phyloP scores from a whole-genome alignment of 2,113 vertebrate genomes.

The Cathartes aura region DNA sequence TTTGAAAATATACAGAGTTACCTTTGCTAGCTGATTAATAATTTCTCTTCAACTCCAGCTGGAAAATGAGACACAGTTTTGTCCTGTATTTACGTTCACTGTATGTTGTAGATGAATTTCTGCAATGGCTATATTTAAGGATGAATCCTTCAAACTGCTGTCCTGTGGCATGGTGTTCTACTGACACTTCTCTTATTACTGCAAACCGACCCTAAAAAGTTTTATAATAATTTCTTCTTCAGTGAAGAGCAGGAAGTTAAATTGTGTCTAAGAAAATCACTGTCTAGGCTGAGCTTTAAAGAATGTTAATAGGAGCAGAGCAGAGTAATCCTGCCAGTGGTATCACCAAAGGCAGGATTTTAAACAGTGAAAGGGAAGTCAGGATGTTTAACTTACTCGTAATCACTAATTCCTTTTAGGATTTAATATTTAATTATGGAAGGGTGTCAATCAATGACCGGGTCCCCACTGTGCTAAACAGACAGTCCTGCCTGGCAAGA shows the following conservation, averaged over 20 bases:
- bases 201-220: neutral
- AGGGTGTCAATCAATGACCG: accelerated
- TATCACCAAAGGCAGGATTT: neutral
- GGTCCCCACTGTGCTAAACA: neutral
- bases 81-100: neutral
- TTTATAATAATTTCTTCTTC: neutral
- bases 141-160: neutral
- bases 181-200: neutral
- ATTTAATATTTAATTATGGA: neutral
- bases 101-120: neutral
- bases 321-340: neutral
- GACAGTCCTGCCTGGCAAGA: neutral
- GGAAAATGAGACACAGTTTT: neutral
- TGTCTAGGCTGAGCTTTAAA: neutral
- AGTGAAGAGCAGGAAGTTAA: neutral
- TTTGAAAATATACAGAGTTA: neutral
- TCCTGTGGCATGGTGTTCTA: neutral
- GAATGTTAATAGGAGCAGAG: neutral
- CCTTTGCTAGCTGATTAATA: neutral
- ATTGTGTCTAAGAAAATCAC: neutral
- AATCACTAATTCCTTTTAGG: neutral
- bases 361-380: neutral
- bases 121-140: neutral
- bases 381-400: neutral
- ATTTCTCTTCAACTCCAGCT: neutral